These are phyloP conservation scores for Netelia fuscicornis DNA, from an alignment of 2,888 invertebrate species.

Conservation along the genomic window DNA sequence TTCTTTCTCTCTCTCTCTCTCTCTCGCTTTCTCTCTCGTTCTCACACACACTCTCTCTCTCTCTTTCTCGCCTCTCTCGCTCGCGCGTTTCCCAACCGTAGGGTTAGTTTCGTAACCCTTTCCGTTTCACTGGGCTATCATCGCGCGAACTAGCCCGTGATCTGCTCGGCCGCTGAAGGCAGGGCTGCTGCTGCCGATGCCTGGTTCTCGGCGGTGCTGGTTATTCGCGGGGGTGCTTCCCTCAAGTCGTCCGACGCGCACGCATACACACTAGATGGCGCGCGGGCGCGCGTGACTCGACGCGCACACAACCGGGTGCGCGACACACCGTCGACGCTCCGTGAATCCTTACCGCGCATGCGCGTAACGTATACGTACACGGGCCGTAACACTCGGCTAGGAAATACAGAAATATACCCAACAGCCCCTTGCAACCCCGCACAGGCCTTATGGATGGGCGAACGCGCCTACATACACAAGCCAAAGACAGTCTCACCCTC, in stretches of 20 bases:
- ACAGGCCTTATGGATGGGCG: no score
- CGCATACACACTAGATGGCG: not conserved
- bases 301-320: not conserved
- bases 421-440: no score
- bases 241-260: conserved; percentile 69
- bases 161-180: conserved; percentile 78
- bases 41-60: conserved; percentile 39
- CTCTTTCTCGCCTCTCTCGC: conserved; percentile 19
- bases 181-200: conserved; percentile 69
- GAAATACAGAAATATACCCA: no score
- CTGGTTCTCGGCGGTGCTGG: conserved; percentile 84
- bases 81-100: conserved; percentile 45
- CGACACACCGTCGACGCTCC: not conserved
- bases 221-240: conserved; percentile 85
- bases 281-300: not conserved
- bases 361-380: not conserved
- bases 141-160: conserved; percentile 79
- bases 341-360: not conserved
- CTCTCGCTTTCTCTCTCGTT: conserved; percentile 13
- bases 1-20: conserved; percentile 10
- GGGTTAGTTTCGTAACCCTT: conserved; percentile 64
- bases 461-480: no score
- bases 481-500: not conserved
- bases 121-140: conserved; percentile 79
- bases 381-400: no score